These are phyloP conservation scores for Ibidorhyncha struthersii DNA, from an alignment of 2,113 vertebrate genomes.

Conservation along the genomic window DNA sequence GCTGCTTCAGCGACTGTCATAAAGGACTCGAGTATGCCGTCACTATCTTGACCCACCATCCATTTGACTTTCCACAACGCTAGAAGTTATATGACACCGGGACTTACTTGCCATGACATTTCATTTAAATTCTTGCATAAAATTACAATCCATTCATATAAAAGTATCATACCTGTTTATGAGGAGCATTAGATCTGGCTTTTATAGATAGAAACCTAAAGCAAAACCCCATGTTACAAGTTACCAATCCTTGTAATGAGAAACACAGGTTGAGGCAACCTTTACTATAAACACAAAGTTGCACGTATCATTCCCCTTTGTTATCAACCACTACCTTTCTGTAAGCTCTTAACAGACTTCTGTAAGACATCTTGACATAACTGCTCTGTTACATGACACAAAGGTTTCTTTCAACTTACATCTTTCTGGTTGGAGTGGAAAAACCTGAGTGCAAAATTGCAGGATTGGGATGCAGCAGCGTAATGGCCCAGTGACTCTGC, in stretches of 20 bases:
- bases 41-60: not conserved
- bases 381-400: not conserved
- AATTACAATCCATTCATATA: not conserved
- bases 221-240: not conserved
- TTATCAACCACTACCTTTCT: not conserved
- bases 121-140: not conserved
- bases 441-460: conserved; percentile 99
- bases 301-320: not conserved
- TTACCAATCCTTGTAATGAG: not conserved
- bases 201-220: not conserved
- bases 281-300: not conserved
- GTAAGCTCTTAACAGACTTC: not conserved
- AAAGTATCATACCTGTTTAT: not conserved
- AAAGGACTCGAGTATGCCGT: not conserved
- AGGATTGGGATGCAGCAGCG: conserved; percentile 94
- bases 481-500: conserved; percentile 93
- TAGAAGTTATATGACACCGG: not conserved
- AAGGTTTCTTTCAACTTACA: conserved; percentile 82
- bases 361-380: not conserved
- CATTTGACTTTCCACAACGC: not conserved
- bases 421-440: conserved; percentile 99
- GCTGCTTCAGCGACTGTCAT: fast-evolving
- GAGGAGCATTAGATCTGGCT: not conserved
- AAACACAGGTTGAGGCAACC: not conserved
- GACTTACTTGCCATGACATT: not conserved